phyloP scores from a whole-genome alignment of 2,797 vertebrate species.

The Clamator glandarius region DNA sequence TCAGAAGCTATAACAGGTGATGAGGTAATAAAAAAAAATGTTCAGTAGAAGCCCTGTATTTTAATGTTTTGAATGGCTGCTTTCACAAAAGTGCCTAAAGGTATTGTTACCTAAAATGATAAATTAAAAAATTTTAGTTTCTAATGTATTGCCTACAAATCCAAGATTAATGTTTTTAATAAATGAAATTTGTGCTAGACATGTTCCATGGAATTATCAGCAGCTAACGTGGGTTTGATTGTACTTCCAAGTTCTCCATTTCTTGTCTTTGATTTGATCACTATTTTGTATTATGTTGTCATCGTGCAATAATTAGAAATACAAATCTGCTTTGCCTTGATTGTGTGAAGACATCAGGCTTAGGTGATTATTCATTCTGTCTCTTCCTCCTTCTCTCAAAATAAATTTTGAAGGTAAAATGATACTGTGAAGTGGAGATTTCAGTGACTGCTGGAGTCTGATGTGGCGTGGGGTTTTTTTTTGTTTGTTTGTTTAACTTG shows the following conservation, averaged over 20 bases:
- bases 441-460: neutral
- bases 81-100: neutral
- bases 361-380: neutral
- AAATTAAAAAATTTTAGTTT: neutral
- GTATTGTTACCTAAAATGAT: neutral
- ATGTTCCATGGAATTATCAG: neutral
- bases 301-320: neutral
- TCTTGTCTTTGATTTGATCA: neutral
- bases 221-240: neutral
- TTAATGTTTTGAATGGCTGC: neutral
- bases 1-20: slow-evolving; percentile 84
- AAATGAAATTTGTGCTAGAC: neutral
- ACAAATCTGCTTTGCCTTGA: neutral
- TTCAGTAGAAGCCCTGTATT: neutral
- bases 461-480: neutral
- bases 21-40: slow-evolving; percentile 82
- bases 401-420: neutral
- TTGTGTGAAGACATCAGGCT: neutral
- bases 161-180: neutral
- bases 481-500: neutral
- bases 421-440: neutral
- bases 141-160: neutral
- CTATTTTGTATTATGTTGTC: neutral
- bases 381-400: neutral
- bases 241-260: neutral